Base-by-base conservation (phyloP, 2,888 invertebrate genomes). In the Embidobia sp. region DNA sequence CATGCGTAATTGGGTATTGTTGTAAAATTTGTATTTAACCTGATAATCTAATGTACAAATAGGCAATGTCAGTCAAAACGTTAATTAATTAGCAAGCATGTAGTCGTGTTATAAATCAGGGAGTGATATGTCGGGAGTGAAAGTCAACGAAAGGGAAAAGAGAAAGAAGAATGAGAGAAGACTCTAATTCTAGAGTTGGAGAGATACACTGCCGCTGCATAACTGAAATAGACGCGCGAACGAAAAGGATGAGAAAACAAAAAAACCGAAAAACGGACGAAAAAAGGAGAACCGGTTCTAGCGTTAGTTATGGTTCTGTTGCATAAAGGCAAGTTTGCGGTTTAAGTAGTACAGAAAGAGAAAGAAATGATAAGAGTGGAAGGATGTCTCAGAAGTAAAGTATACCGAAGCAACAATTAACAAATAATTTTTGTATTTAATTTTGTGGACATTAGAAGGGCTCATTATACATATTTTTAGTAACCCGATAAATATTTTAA, bases 251-350 rank as follows among this genome's bases (percentile, higher is more conserved):
- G 51, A 75, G 48, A 74, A 37, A 64, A 63, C 13, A 63, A 49
- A 77, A 70, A 26, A 51, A 19, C 27, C 59, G 48, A 37, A 19
- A 57, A 59, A n/a, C 44, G 59, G 19, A 37, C 66, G 46, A 67
- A 67, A 74, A 31, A 73, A 48, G 26, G 27, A 48, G 46, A 74
- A 61, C 61, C 61, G 61, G 72, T 72, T 70, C 35, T 49, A 77
- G 40, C 51, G 75, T 75, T 75, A 69, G 53, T 63, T 69, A 49
- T 63, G 75, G 53, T 75, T 63, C 57, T 48, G 57, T 76, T 63
- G 74, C 66, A 59, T 74, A 74, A 74, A 74, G 59, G 51, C 57
- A 35, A 59, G 49, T 53, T 74, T 57, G 66, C 11, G 73, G 73
- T 55, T n/a, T 33, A 64, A 64, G 49, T 29, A 46, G 44, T 13